Percentiles rank a stretch among this genome's conserved stretches.
phyloP scores from a whole-genome alignment of 2,113 vertebrate genomes.

The Rhodinocichla rosea region DNA sequence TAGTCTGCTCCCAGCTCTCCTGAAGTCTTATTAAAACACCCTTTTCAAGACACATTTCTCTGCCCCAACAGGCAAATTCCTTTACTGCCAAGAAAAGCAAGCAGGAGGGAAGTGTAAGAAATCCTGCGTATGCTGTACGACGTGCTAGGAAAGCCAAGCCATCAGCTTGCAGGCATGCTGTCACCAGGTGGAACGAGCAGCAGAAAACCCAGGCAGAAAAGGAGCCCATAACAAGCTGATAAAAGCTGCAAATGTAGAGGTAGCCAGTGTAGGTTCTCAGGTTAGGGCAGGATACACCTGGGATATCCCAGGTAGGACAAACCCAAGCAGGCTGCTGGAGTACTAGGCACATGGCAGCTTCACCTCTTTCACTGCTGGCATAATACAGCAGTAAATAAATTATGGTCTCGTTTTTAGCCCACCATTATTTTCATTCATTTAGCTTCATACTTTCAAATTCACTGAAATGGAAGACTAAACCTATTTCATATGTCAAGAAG shows the following conservation, averaged over 20 bases:
- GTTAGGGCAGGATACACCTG: neutral
- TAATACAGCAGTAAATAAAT: neutral
- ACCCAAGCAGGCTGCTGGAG: neutral
- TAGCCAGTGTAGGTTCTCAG: neutral
- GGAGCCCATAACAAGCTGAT: neutral
- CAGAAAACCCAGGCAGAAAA: neutral
- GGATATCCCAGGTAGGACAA: neutral
- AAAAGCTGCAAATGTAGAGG: neutral
- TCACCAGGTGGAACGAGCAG: neutral
- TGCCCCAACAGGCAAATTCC: neutral
- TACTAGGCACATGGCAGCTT: neutral
- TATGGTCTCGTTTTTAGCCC: neutral
- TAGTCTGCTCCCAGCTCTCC: conserved; percentile 39
- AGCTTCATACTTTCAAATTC: neutral
- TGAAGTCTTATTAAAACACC: conserved; percentile 46
- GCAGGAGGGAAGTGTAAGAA: neutral
- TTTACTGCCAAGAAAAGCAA: conserved; percentile 53
- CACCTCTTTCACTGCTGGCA: neutral
- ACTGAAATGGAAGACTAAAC: neutral
- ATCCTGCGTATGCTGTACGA: neutral
- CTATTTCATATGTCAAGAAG: neutral
- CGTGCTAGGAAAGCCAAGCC: neutral
- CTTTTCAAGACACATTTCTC: conserved; percentile 27
- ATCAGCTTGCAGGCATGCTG: neutral
- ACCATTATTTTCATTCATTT: neutral